These are phyloP conservation scores for Neosilurus hyrtlii DNA, from an alignment of 2,797 vertebrate species.

Conservation along the genomic window DNA sequence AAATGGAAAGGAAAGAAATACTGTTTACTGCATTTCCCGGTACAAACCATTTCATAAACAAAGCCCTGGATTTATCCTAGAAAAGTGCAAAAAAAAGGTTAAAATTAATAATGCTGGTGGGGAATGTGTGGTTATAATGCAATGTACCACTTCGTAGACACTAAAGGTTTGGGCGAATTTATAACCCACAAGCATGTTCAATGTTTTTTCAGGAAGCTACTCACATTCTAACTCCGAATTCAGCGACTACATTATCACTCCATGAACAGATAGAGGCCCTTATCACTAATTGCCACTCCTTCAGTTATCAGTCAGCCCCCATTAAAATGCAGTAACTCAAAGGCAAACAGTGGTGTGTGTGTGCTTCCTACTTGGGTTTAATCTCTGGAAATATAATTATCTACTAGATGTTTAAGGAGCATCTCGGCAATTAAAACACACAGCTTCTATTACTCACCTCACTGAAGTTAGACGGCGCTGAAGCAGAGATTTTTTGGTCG, in stretches of 20 bases:
- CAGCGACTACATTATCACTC: constrained; percentile 11
- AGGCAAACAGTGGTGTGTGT: neutral
- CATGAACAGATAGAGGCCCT: constrained; percentile 19
- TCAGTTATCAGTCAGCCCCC: neutral
- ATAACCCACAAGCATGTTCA: neutral
- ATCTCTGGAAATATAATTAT: constrained; percentile 20
- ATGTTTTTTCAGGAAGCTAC: neutral
- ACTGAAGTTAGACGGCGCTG: neutral
- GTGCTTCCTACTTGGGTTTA: constrained; percentile 4
- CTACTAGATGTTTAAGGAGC: neutral
- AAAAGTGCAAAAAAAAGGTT: neutral
- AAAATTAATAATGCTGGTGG: neutral
- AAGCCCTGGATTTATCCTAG: neutral
- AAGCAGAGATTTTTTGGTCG: neutral
- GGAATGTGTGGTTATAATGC: neutral
- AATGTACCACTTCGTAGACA: neutral
- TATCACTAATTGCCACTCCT: constrained; percentile 15
- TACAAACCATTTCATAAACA: constrained; percentile 34
- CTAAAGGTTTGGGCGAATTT: neutral
- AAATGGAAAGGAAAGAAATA: constrained; percentile 32
- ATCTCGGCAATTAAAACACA: neutral
- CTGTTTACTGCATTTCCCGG: constrained; percentile 44
- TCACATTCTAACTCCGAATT: neutral
- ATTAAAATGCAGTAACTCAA: neutral
- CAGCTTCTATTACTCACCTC: neutral